Conservation (phyloP, 2,113 vertebrate genomes). For the Antechinus flavipes region DNA sequence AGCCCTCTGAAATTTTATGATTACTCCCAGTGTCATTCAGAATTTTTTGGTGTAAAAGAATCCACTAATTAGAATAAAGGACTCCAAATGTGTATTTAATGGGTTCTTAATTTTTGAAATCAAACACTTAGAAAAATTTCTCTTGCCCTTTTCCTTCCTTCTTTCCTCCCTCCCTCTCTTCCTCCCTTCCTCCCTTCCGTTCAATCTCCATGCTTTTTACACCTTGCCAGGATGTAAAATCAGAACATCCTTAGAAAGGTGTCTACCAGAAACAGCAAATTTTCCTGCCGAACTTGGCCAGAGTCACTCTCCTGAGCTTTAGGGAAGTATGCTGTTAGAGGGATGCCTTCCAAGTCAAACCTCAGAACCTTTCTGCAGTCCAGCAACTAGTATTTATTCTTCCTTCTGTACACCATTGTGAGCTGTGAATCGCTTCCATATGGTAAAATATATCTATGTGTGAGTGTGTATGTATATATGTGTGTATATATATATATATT, state of each 20-base stretch:
- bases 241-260: slow-evolving; percentile 41
- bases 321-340: slow-evolving; percentile 55
- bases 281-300: slow-evolving; percentile 46
- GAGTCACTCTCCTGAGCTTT: slow-evolving; percentile 59
- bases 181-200: neutral
- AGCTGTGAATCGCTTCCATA: slow-evolving; percentile 49
- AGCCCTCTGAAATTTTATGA: neutral
- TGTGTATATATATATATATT: neutral
- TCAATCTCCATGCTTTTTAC: neutral
- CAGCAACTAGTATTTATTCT: slow-evolving; percentile 39
- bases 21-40: neutral
- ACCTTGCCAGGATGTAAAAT: slow-evolving; percentile 14
- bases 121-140: slow-evolving; percentile 2
- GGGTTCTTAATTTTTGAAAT: neutral
- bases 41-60: neutral
- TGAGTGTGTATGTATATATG: too few relatives aligned
- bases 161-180: neutral
- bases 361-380: slow-evolving; percentile 14
- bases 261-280: slow-evolving; percentile 28
- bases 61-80: slow-evolving; percentile 7
- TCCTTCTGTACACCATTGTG: slow-evolving; percentile 34
- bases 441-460: neutral
- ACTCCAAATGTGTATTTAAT: neutral
- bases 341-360: slow-evolving; percentile 39
- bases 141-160: neutral